phyloP scores from a whole-genome alignment of 2,888 invertebrate genomes.

The Ormyrus rosae region DNA sequence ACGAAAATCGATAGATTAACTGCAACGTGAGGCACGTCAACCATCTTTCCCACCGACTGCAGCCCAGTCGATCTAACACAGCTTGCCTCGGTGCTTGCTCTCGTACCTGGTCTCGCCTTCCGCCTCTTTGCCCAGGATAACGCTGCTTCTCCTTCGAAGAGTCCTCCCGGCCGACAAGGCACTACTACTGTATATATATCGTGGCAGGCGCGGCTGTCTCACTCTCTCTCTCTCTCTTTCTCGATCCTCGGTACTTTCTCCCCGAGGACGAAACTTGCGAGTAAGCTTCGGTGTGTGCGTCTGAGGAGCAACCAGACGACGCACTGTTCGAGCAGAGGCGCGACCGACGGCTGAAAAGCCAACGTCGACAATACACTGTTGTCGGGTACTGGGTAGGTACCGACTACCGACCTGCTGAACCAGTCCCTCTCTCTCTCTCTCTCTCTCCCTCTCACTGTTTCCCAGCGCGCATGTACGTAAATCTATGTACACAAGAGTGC shows the following conservation, averaged over 20 bases:
- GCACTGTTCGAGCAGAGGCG: background rate
- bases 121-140: too few species aligned
- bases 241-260: too few species aligned
- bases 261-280: too few species aligned
- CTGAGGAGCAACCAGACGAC: background rate
- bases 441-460: background rate
- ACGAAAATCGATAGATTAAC: slow-evolving; percentile 60
- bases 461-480: background rate
- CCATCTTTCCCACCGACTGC: slow-evolving; percentile 60
- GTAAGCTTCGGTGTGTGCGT: too few species aligned
- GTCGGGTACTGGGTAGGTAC: slow-evolving; percentile 7
- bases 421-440: slow-evolving; percentile 8
- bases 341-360: slow-evolving; percentile 5
- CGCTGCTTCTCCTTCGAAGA: too few species aligned
- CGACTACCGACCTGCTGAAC: slow-evolving; percentile 18
- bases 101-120: too few species aligned
- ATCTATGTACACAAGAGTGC: too few species aligned
- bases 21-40: slow-evolving; percentile 59
- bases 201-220: background rate
- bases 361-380: slow-evolving; percentile 17
- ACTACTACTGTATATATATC: too few species aligned
- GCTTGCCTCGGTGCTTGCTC: too few species aligned
- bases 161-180: too few species aligned
- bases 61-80: slow-evolving; percentile 7
- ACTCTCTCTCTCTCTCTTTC: background rate